Evolutionary conservation across 2,113 vertebrate genomes (phyloP), one percentile per base, ranked within the genome.

Genomic region (Pseudolaguvia tuberculata): DNA sequence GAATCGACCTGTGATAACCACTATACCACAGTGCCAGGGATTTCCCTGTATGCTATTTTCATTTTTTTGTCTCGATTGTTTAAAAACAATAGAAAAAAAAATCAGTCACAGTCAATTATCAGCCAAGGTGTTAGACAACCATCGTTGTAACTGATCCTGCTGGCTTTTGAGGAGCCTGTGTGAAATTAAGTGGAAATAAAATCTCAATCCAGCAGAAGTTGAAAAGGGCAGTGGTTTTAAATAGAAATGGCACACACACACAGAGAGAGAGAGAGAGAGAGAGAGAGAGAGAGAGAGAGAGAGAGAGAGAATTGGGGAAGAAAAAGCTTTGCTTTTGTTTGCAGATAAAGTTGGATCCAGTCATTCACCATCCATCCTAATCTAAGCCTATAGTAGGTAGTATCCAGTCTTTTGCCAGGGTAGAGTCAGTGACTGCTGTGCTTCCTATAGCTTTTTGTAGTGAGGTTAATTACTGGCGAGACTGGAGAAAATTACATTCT

Each of bases 401-500:
- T 83, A 84, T 85, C 81, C 56, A 20, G 78, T 82, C 87, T 87
- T 89, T 88, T 89, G 87, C 88, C 85, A 88, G 86, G 85, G 85
- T 81, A 75, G 39, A 76, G 82, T 42, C 86, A 88, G 88, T 85
- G 84, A 90, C 87, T 86, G 87, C 81, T 79, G 78, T 59, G 85
- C 83, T 85, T 91, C 88, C 88, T 89, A 86, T 91, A 87, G 88
- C 86, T 87, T 90, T 81, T 88, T 91, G 89, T 90, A 83, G 86
- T 76, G 84, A 89, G 91, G 91, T 92, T 92, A 91, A 91, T 92
- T 92, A 91, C 89, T 89, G 88, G 87, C 89, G 76, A 88, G 88
- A 81, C 88, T 87, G 88, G 87, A 89, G 88, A 87, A 91, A 91
- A 91, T 91, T 88, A 91, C 89, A 89, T 90, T 88, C 89, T 89